Evolutionary conservation across 2,113 vertebrate species (phyloP), one percentile per base, ranked within the genome.

Genomic region (Petrocephalus zakoni): DNA sequence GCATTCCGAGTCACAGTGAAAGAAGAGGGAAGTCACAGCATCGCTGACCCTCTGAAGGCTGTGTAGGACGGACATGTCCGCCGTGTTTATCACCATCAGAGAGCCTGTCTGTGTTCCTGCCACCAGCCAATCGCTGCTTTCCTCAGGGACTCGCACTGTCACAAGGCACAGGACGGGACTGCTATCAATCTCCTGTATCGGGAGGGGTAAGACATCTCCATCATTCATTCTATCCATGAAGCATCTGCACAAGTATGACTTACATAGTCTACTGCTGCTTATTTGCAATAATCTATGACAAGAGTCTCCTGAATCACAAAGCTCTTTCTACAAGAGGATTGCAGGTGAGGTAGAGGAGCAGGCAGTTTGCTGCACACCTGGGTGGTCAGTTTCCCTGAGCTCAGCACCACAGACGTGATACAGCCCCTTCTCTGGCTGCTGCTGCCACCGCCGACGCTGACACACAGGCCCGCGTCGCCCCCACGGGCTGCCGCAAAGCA

Each of bases 1-100:
- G 90, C 95, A 95, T 5, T 93, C 96, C 61, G 95, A 92, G 85
- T 96, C 93, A 6, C 92, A 93, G 90, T 94, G 96, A 89, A 95
- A 98, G 90, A 96, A 97, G 22, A 99, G 94, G 5, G 97, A 98
- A 34, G 98, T 99, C 91, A 99, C 90, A 0, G 98, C 96, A 85
- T 99, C 98, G 0, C 94, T 92, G 94, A 98, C 97, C 47, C 95
- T 95, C 92, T 97, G 95, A 78, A 99, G 95, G 37, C 88, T 92
- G 89, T 98, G 97, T 72, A 94, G 95, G 47, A 88, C 91, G 0
- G 91, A 93, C 82, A 89, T 81, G 84, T 97, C 95, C 85, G 91
- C 92, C 0, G 94, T 94, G 87, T 93, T 95, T 90, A 98, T 58
- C 52, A 96, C 95, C 89, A 98, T 93, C 9, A 99, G 92, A 42